A percentile compares a stretch with the other conserved stretches of the same genome.
These are phyloP conservation scores for Steromphala cineraria DNA, from an alignment of 2,888 invertebrate species.

Conservation along the genomic window DNA sequence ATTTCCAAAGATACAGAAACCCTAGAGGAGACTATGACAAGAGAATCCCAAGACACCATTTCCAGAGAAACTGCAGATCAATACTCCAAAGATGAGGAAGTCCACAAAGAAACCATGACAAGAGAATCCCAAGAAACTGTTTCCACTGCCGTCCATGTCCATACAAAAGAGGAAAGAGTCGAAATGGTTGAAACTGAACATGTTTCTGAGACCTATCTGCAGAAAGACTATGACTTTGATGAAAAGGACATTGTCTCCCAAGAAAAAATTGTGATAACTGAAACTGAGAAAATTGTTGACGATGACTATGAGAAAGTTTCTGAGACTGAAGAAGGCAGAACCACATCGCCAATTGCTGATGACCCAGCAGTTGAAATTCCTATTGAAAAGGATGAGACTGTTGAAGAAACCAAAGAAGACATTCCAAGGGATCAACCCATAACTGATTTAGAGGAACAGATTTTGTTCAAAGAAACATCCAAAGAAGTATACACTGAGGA, in stretches of 20 bases:
- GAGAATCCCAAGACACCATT: neutral
- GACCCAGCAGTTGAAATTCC: neutral
- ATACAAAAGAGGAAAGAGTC: neutral
- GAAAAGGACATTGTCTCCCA: neutral
- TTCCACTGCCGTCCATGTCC: neutral
- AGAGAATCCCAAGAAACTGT: neutral
- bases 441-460: neutral
- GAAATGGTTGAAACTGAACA: slow-evolving; percentile 10
- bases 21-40: neutral
- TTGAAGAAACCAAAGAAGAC: slow-evolving; percentile 1
- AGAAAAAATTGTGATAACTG: slow-evolving; percentile 15
- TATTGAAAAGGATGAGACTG: neutral
- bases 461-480: neutral
- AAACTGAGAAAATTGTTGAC: slow-evolving; percentile 23
- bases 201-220: neutral
- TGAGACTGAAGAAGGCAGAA: neutral
- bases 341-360: neutral
- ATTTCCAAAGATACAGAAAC: neutral
- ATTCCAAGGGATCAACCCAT: neutral
- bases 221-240: neutral
- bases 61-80: neutral
- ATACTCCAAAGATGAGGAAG: neutral
- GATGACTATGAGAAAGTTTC: slow-evolving; percentile 20
- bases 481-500: slow-evolving; percentile 1
- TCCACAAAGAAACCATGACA: neutral